phyloP scores from a whole-genome alignment of 2,797 vertebrate species.

The Xenops minutus region DNA sequence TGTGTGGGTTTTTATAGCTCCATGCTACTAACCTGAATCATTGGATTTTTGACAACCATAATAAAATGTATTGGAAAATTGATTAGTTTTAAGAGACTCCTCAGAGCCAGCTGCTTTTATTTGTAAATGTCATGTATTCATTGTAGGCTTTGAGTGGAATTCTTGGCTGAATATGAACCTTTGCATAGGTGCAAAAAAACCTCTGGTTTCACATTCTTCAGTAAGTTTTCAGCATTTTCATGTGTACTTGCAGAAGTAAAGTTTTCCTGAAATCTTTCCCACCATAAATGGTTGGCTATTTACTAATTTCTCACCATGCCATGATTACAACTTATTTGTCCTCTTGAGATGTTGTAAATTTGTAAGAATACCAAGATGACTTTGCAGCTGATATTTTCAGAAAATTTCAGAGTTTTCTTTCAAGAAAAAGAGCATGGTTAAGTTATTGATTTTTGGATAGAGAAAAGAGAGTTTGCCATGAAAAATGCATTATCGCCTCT shows the following conservation, averaged over 20 bases:
- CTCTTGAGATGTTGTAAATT: constrained; percentile 25
- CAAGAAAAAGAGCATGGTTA: constrained; percentile 24
- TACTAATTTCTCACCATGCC: constrained; percentile 33
- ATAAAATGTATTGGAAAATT: constrained; percentile 73
- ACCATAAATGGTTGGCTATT: constrained; percentile 20
- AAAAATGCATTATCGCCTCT: constrained; percentile 70
- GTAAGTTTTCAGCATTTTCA: constrained; percentile 35
- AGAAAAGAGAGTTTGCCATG: constrained; percentile 65
- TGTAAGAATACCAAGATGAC: constrained; percentile 17
- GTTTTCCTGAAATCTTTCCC: constrained; percentile 32
- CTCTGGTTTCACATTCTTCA: constrained; percentile 34
- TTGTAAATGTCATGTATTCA: constrained; percentile 72
- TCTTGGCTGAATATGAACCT: constrained; percentile 40
- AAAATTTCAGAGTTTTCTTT: constrained; percentile 32
- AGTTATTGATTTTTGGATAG: constrained; percentile 38
- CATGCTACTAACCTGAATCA: constrained; percentile 65
- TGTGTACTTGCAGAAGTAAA: background rate
- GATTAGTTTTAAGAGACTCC: constrained; percentile 70
- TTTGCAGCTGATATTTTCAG: constrained; percentile 66
- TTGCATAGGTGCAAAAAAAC: constrained; percentile 35
- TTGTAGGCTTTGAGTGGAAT: constrained; percentile 37
- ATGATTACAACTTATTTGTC: constrained; percentile 40
- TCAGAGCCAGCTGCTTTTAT: constrained; percentile 70
- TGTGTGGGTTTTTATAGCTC: background rate
- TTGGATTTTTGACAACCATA: constrained; percentile 63